phyloP scores from a whole-genome alignment of 2,888 invertebrate species.

The Flexamia atlantica region DNA sequence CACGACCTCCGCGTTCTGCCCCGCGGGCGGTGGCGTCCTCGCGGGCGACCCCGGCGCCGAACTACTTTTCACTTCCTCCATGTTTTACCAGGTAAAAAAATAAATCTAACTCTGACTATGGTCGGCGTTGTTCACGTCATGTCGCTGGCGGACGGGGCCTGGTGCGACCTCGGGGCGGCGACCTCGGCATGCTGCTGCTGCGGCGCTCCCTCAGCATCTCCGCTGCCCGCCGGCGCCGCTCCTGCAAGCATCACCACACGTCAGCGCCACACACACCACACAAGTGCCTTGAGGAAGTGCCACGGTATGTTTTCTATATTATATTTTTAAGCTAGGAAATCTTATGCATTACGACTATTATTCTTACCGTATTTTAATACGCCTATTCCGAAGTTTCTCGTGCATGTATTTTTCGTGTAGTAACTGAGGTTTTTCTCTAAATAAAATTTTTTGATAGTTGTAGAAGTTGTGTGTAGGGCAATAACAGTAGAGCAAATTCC shows the following conservation, averaged over 20 bases:
- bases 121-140: slow-evolving; percentile 68
- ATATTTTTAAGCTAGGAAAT: too few relatives aligned
- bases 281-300: slow-evolving; percentile 3
- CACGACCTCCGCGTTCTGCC: slow-evolving; percentile 74
- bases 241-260: slow-evolving; percentile 18
- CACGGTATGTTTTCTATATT: background rate
- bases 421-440: too few relatives aligned
- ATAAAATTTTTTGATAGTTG: too few relatives aligned
- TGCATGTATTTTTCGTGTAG: too few relatives aligned
- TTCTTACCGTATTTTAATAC: background rate
- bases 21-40: slow-evolving; percentile 61
- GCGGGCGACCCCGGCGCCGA: slow-evolving; percentile 67
- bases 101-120: slow-evolving; percentile 60
- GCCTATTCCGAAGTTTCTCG: too few relatives aligned
- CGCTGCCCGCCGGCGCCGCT: slow-evolving; percentile 42
- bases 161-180: slow-evolving; percentile 58
- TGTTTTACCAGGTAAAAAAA: slow-evolving; percentile 58
- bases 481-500: too few relatives aligned
- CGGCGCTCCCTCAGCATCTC: slow-evolving; percentile 59
- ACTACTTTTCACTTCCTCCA: slow-evolving; percentile 62
- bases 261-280: background rate
- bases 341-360: too few relatives aligned
- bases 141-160: slow-evolving; percentile 62
- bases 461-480: too few relatives aligned
- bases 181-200: slow-evolving; percentile 48